A percentile compares a stretch with the other conserved stretches of the same genome.
Conservation (phyloP, 2,113 vertebrate genomes). For the Podarcis raffonei region DNA sequence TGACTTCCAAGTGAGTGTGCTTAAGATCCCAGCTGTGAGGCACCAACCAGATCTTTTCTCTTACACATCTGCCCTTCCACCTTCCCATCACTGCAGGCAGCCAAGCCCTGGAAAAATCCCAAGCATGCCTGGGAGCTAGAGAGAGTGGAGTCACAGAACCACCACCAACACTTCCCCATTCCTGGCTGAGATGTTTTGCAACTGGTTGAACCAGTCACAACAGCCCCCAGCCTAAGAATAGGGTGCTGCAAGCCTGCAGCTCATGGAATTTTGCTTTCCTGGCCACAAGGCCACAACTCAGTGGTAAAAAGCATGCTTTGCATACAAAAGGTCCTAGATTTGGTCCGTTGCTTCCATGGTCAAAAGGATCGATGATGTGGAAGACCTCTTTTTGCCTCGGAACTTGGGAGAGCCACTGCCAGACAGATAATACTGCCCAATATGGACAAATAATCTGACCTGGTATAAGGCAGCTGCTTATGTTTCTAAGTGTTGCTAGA, state of each 20-base stretch:
- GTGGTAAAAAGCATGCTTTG: neutral
- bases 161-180: neutral
- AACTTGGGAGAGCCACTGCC: neutral
- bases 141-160: neutral
- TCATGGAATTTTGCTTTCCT: neutral
- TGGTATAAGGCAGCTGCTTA: neutral
- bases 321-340: neutral
- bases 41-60: neutral
- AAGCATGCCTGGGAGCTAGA: slow-evolving; percentile 8
- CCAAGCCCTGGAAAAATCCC: neutral
- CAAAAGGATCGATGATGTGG: neutral
- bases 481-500: neutral
- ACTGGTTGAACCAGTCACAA: neutral
- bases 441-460: neutral
- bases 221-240: neutral
- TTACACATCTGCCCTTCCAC: neutral
- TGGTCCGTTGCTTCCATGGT: neutral
- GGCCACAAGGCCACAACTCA: neutral
- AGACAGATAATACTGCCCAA: neutral
- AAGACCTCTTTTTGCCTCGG: neutral
- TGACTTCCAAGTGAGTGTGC: neutral
- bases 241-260: neutral
- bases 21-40: neutral
- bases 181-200: neutral
- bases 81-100: neutral